A percentile compares a stretch with the other conserved stretches of the same genome.
Conservation (phyloP, 64 coral and sea anemone species). For the Pocillopora verrucosa region DNA sequence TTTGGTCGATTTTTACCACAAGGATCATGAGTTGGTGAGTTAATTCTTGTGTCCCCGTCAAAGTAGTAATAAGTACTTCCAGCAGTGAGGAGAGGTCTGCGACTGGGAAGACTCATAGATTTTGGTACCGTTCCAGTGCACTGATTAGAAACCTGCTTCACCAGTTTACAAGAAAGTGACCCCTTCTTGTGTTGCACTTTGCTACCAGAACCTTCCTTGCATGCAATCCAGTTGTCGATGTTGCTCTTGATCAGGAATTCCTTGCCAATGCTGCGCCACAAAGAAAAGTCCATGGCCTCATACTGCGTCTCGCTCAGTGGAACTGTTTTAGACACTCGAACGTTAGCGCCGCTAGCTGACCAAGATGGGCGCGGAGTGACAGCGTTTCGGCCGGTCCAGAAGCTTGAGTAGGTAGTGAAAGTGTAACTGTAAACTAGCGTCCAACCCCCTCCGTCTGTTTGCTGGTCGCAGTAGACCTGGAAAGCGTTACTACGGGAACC, state of each 20-base stretch:
- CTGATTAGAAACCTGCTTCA: not conserved
- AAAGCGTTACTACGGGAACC: constrained; percentile 17
- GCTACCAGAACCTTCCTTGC: not conserved
- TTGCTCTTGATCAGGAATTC: constrained; percentile 49
- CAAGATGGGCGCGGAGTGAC: not conserved
- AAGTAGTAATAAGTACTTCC: not conserved
- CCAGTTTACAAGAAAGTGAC: not conserved
- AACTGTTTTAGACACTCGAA: not conserved
- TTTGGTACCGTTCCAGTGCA: not conserved
- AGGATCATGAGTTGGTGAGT: too few species aligned
- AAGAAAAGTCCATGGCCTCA: constrained; percentile 1
- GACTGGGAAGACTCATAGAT: not conserved
- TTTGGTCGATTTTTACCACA: too few species aligned
- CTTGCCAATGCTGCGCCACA: not conserved
- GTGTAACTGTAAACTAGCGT: constrained; percentile 8
- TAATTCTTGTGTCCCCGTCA: too few species aligned
- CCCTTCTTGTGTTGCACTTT: constrained; percentile 4
- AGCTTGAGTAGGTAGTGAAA: not conserved
- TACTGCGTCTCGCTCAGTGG: constrained; percentile 7
- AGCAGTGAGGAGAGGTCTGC: not conserved
- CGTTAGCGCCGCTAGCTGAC: not conserved
- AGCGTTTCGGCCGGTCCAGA: not conserved
- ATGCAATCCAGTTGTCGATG: constrained; percentile 58
- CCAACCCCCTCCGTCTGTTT: constrained; percentile 6
- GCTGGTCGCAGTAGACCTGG: not conserved